Base-by-base conservation (phyloP, 2,797 vertebrate species). In the Melanotaenia trifasciata region DNA sequence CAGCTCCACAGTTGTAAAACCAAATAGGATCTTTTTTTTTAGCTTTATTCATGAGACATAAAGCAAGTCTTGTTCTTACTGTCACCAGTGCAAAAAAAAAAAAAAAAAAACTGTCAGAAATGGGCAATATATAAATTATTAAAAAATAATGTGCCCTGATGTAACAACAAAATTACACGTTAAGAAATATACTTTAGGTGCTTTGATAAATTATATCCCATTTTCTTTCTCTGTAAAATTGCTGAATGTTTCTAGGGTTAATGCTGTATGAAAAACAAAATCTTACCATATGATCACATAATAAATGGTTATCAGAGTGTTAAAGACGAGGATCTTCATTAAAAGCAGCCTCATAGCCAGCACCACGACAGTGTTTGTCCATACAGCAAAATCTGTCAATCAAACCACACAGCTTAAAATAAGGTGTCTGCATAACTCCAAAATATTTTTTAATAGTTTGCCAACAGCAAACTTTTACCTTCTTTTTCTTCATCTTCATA, bases 201-300 rank as follows among this genome's bases (percentile, higher is more conserved):
- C 20, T 51, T 24, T 65, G 8, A 38, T 53, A 40, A 51, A 28
- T 35, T 5, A 50, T 24, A 47, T 24, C 50, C 50, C 50, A 51
- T 22, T 22, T 22, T 1, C 18, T 24, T 75, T 18, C 58, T 61
- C 20, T 11, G n/a, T 22, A 35, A 0, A 11, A 58, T 14, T 50
- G n/a, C 22, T 60, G 13, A 7, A 24, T 70, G 36, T 54, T 40
- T 30, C 1, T 16, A 1, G 33, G 4, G 7, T 33, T 67, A 20
- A 35, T 45, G n/a, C 45, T 51, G 5, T 4, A 28, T 1, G 16
- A 32, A 30, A 53, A 33, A 54, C 6, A 43, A 12, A 50, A 8
- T 47, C 90, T 92, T 89, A 95, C 94, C 94, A 95, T 76, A 92
- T 94, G 57, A 93, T 90, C 64, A 94, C 86, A 36, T 81, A 79